Evolutionary conservation across 2,113 vertebrate genomes (phyloP).

Genomic region (Burhinus oedicnemus): DNA sequence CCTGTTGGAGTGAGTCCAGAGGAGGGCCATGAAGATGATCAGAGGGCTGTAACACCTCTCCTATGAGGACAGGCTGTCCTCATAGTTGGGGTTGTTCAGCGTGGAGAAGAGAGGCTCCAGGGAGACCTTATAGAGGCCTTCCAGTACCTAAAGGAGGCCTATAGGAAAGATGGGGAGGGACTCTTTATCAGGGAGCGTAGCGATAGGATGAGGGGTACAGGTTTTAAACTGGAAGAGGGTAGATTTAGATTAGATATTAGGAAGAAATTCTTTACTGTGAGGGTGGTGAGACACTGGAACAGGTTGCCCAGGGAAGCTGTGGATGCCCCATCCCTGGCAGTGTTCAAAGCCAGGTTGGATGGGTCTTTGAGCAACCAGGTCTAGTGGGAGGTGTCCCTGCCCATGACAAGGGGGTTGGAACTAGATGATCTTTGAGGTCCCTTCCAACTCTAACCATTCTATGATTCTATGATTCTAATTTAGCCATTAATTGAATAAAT

Average conservation of each 20-base stretch:
- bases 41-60: too few relatives aligned
- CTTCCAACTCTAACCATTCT: too few relatives aligned
- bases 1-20: too few relatives aligned
- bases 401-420: neutral
- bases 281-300: neutral
- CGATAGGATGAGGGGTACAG: neutral
- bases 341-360: neutral
- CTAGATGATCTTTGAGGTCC: neutral
- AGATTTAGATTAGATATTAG: neutral
- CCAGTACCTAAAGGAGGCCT: neutral
- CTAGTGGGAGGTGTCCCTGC: neutral
- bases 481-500: neutral
- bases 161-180: neutral
- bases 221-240: neutral
- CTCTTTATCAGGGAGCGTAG: neutral
- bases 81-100: too few relatives aligned
- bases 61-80: too few relatives aligned
- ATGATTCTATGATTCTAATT: neutral
- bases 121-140: neutral
- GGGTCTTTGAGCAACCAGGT: neutral
- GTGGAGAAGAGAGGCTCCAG: too few relatives aligned
- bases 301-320: neutral
- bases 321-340: neutral
- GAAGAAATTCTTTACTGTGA: neutral
- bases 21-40: too few relatives aligned